Evolutionary conservation across 2,888 invertebrate genomes (phyloP), one percentile per base, ranked within the genome.

Genomic region (Thera britannica): DNA sequence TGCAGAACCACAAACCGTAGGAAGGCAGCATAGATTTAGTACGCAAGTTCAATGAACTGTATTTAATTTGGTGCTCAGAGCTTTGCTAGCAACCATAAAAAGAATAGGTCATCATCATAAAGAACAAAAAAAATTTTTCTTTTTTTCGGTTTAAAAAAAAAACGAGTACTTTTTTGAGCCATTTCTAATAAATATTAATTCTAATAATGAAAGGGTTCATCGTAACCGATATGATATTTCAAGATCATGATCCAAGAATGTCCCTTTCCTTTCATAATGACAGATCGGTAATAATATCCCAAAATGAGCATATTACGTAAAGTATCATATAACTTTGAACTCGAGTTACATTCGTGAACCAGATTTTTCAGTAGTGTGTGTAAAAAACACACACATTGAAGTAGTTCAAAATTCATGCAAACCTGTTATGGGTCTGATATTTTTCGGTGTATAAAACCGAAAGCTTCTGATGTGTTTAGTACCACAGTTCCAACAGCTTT

Each of bases 281-380:
- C 71, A 58, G 70, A 81, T 79, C 73, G 68, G 52, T 69, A 74
- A 70, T 72, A 70, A 68, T 72, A 76, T 64, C 70, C 67, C 72
- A 48, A 86, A 89, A 75, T 86, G 88, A 62, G 88, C 84, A 62
- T 86, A 90, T 73, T 92, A 89, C 77, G 79, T 89, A 74, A 84
- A 68, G 58, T 71, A 89, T 77, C 89, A 89, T 90, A 65, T 87
- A 89, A 79, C 65, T 75, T 65, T 72, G 77, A 62, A 77, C 78
- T 75, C 73, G 65, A 72, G 76, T 79, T 81, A 76, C 76, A 74
- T 68, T 68, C 58, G 36, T 65, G 74, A 75, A 81, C 80, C 73
- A 83, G 78, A 80, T 82, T 80, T 70, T 83, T 76, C 74, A 75
- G 71, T 61, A 54, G 71, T 74, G 73, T 78, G 77, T 65, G 75